A percentile compares a stretch with the other conserved stretches of the same genome.
Conservation (phyloP, 1,140 invertebrate genomes). For the Platorchestia sp. region DNA sequence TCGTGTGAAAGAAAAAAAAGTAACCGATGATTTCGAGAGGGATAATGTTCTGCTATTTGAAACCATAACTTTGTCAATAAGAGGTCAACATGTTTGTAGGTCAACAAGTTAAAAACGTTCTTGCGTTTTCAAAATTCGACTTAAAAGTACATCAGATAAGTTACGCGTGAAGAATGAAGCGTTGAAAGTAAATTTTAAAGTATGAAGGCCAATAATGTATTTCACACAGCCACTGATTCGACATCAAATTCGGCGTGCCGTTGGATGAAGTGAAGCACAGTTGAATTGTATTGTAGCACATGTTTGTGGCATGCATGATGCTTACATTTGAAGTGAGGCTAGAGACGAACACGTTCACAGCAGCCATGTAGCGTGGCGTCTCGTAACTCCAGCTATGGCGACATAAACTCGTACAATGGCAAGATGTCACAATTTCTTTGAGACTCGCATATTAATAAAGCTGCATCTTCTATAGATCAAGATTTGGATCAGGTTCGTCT, state of each 20-base stretch:
- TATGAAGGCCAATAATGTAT: background rate
- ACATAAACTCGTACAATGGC: background rate
- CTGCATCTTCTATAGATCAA: conserved; percentile 36
- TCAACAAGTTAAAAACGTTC: background rate
- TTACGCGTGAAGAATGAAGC: background rate
- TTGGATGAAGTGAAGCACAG: background rate
- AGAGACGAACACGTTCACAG: background rate
- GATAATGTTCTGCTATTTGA: background rate
- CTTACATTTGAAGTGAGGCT: background rate
- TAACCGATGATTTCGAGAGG: background rate
- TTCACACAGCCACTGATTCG: background rate
- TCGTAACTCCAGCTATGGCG: background rate
- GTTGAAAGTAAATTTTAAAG: background rate
- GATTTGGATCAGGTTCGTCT: conserved; percentile 32
- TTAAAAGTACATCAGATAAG: background rate
- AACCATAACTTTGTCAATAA: background rate
- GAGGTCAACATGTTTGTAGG: background rate
- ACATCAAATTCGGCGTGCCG: too few relatives aligned
- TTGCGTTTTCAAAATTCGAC: background rate
- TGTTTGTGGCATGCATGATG: background rate
- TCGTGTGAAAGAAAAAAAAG: background rate
- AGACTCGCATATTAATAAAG: conserved; percentile 36
- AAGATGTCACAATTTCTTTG: conserved; percentile 48
- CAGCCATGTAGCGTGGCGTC: background rate
- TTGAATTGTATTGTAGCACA: background rate